Evolutionary conservation across 2,113 vertebrate species (phyloP).

Genomic region (Lethenteron camtschaticum): DNA sequence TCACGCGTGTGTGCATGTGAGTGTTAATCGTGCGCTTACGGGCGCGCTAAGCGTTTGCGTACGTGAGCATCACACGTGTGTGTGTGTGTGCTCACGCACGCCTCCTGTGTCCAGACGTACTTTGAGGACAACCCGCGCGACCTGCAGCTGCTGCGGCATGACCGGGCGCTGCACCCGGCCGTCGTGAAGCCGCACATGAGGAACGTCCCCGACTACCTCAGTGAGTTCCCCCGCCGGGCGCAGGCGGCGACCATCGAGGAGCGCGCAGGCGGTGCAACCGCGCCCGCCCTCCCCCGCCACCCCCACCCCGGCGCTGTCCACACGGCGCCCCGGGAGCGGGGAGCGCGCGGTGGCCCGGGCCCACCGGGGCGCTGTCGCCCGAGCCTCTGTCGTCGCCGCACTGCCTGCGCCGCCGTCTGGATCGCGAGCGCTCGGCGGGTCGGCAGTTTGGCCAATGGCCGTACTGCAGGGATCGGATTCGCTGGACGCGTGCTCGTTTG

Average conservation of each 20-base stretch:
- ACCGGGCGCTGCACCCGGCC: conserved; percentile 58
- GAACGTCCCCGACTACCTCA: conserved; percentile 56
- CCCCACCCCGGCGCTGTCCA: not conserved
- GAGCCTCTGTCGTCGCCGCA: not conserved
- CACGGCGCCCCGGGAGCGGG: not conserved
- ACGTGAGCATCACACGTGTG: too few species aligned
- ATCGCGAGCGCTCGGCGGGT: too few species aligned
- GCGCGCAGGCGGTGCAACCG: not conserved
- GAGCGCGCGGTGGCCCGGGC: not conserved
- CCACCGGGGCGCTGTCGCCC: not conserved
- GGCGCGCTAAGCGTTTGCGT: too few species aligned
- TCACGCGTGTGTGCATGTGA: too few species aligned
- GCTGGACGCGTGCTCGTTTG: too few species aligned
- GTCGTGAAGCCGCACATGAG: conserved; percentile 56
- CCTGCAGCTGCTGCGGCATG: conserved; percentile 52
- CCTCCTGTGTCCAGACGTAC: conserved; percentile 15
- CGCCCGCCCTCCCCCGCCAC: not conserved
- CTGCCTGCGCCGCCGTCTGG: not conserved
- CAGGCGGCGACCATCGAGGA: not conserved
- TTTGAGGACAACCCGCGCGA: conserved; percentile 80
- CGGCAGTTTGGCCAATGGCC: too few species aligned
- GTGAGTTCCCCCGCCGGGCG: conserved; percentile 24
- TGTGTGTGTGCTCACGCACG: too few species aligned
- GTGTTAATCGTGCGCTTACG: too few species aligned
- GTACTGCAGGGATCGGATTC: too few species aligned